Conservation (phyloP, 2,888 invertebrate species). For the Drosophila siamana region DNA sequence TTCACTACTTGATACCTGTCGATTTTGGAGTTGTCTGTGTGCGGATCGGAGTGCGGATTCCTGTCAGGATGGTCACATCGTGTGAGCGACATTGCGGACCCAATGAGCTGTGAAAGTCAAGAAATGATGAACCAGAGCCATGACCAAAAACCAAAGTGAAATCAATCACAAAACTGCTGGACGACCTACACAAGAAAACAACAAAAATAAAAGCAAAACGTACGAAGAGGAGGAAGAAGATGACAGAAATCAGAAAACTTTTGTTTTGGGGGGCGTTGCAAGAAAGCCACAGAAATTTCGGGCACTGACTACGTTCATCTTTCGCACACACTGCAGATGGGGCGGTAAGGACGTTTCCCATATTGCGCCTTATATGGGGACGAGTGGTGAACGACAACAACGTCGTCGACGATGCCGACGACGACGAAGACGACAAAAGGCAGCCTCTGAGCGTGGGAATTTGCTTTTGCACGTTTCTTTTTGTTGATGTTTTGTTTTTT, state of each 20-base stretch:
- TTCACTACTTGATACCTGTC: conserved; percentile 78
- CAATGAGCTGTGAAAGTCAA: conserved; percentile 81
- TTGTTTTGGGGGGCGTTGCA: conserved; percentile 50
- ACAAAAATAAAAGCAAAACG: conserved; percentile 3
- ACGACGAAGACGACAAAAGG: conserved; percentile 67
- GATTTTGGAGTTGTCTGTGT: conserved; percentile 45
- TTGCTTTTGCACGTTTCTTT: conserved; percentile 72
- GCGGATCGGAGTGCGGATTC: conserved; percentile 12
- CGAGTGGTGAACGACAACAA: conserved; percentile 58
- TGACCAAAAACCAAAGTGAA: conserved; percentile 61
- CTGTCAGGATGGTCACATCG: conserved; percentile 32
- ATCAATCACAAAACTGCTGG: conserved; percentile 66
- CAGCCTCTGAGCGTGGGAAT: conserved; percentile 73
- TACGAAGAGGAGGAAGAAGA: too few relatives aligned
- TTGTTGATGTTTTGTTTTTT: conserved; percentile 30
- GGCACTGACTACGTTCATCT: conserved; percentile 40
- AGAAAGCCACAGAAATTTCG: conserved; percentile 64
- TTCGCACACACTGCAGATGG: conserved; percentile 54
- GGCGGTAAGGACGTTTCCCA: conserved; percentile 72
- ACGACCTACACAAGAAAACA: conserved; percentile 19
- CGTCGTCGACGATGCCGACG: conserved; percentile 17
- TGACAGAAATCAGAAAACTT: conserved; percentile 22
- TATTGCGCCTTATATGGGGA: conserved; percentile 73
- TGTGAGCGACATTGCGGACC: conserved; percentile 67
- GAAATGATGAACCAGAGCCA: conserved; percentile 56